Base-by-base conservation (phyloP, 2,113 vertebrate species). In the Diphyllodes magnificus region DNA sequence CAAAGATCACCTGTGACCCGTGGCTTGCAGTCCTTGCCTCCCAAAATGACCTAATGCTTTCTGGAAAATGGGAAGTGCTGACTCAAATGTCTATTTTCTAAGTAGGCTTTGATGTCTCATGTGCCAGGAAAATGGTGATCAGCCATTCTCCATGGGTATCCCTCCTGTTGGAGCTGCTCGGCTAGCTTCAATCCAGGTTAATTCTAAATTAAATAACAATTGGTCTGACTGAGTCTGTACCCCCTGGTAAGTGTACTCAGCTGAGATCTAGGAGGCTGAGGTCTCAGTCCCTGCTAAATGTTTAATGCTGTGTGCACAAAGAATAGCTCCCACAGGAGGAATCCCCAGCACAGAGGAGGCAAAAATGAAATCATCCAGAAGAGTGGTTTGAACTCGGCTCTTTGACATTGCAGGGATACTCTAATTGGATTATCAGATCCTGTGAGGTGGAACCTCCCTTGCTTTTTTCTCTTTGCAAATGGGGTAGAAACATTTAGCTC, bases 291-390 rank as follows among this genome's bases (percentile, higher is more conserved):
- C 42, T 88, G 71, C 71, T 96, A 80, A 95, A 92, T 96, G 47
- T 92, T 96, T 96, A 95, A 96, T 92, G 75, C 66, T 88, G 50
- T 88, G 63, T 92, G 63, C 57, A 80, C 85, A 76, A 76, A 73
- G 71, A 93, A 87, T 51, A 88, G 37, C 45, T 96, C 90, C 92
- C 96, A 88, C 28, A 90, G 92, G 90, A 90, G 85, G 79, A 78
- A 92, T 86, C 53, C 45, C 92, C 70, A 92, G 57, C 66, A 65
- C 0, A 69, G 73, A 88, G 88, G 54, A 90, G n/a, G 47, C 49
- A 88, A 95, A 96, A 86, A 92, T 92, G 75, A 90, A 95, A 93
- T 96, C 70, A 93, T 95, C 73, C 79, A 65, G 88, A 94, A 94
- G 92, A 90, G 18, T 54, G 66, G 11, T 92, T 95, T 92, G 86